These are phyloP conservation scores for Upupa epops DNA, from an alignment of 2,113 vertebrate genomes.

Conservation along the genomic window DNA sequence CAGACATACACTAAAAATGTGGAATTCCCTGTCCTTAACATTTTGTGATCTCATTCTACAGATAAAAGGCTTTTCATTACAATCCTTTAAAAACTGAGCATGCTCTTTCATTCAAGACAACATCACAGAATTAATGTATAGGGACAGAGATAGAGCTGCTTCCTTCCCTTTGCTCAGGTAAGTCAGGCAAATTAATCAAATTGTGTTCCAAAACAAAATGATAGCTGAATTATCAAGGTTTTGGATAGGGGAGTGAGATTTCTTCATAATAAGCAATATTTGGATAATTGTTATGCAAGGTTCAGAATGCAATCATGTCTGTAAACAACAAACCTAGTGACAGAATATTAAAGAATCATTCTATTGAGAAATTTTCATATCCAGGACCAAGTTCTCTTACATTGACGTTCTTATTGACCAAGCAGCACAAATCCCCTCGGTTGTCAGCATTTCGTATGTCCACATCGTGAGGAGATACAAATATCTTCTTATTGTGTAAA, in stretches of 20 bases:
- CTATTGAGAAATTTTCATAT: not conserved
- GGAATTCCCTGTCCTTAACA: not conserved
- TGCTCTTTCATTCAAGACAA: not conserved
- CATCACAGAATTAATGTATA: not conserved
- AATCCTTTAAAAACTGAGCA: not conserved
- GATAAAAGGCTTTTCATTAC: not conserved
- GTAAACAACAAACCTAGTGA: not conserved
- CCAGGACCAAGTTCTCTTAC: conserved; percentile 69
- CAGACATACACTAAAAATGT: not conserved
- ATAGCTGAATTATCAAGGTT: not conserved
- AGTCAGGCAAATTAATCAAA: not conserved
- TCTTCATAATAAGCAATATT: not conserved
- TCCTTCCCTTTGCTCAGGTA: not conserved
- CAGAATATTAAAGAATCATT: not conserved
- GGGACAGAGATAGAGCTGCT: not conserved
- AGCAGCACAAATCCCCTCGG: conserved; percentile 82
- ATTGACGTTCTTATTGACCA: conserved; percentile 85
- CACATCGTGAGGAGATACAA: conserved; percentile 90
- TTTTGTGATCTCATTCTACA: not conserved
- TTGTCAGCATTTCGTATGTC: conserved; percentile 83
- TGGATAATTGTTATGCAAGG: not conserved
- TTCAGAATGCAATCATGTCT: not conserved
- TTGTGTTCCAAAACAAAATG: not conserved
- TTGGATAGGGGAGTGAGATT: not conserved
- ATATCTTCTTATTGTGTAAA: conserved; percentile 78